Percentiles rank a stretch among this genome's conserved stretches.
These are phyloP conservation scores for Danio tinwini DNA, from an alignment of 2,797 vertebrate species.

Conservation along the genomic window DNA sequence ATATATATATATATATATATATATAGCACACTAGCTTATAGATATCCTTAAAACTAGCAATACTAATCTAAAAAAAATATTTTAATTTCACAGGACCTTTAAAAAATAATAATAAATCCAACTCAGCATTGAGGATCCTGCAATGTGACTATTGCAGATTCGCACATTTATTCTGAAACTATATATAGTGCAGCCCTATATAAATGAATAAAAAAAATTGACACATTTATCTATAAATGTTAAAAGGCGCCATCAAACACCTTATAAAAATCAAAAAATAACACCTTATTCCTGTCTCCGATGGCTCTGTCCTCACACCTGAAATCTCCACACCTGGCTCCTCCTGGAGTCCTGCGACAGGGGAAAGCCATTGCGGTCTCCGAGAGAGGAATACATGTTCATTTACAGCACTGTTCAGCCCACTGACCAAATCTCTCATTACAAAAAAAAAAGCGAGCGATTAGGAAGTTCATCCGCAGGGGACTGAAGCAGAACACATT, in stretches of 20 bases:
- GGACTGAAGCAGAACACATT: constrained; percentile 28
- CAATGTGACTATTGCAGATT: no score
- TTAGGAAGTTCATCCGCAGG: constrained; percentile 34
- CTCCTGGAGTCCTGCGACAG: background rate
- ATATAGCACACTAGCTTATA: no score
- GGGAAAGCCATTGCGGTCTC: background rate
- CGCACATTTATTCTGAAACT: no score
- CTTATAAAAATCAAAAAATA: background rate
- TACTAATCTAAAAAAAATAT: no score
- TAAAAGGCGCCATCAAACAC: background rate
- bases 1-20: no score
- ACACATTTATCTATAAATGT: background rate
- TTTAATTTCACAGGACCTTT: no score
- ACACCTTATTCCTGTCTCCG: background rate
- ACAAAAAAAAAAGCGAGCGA: constrained; percentile 12
- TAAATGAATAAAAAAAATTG: background rate
- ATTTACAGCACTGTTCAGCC: constrained; percentile 20
- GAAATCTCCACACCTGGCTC: constrained; percentile 18
- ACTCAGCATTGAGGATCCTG: no score
- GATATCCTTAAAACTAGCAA: no score
- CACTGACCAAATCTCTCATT: constrained; percentile 46
- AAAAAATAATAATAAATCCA: no score
- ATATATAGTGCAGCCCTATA: no score
- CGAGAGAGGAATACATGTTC: constrained; percentile 10
- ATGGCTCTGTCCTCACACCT: background rate